These are phyloP conservation scores for Helicoverpa assulta DNA, from an alignment of 2,888 invertebrate species.

Conservation along the genomic window DNA sequence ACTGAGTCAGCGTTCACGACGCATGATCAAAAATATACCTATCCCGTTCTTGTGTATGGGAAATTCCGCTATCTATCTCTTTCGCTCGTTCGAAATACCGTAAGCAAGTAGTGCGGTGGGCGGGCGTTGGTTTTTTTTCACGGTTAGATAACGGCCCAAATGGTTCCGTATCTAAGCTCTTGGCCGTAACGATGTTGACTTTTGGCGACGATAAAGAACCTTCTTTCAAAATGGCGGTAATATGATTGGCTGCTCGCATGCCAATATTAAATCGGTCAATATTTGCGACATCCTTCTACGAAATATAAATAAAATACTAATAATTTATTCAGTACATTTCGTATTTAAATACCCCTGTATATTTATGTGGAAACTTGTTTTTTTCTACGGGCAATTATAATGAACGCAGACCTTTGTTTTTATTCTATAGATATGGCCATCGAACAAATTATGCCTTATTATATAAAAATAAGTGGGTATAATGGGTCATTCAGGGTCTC, in stretches of 20 bases:
- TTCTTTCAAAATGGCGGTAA: slow-evolving; percentile 61
- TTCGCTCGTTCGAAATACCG: slow-evolving; percentile 88
- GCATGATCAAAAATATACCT: slow-evolving; percentile 73
- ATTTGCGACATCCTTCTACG: slow-evolving; percentile 36
- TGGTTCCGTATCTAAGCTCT: slow-evolving; percentile 75
- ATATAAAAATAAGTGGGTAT: slow-evolving; percentile 43
- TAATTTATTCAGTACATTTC: slow-evolving; percentile 18
- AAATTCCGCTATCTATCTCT: slow-evolving; percentile 68
- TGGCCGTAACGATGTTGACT: slow-evolving; percentile 79
- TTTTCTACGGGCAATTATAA: slow-evolving; percentile 5
- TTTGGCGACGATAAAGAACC: slow-evolving; percentile 71
- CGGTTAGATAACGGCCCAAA: slow-evolving; percentile 87
- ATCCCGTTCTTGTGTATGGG: slow-evolving; percentile 70
- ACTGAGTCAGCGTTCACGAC: slow-evolving; percentile 61
- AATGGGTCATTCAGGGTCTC: slow-evolving; percentile 50
- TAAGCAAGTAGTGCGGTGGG: slow-evolving; percentile 82
- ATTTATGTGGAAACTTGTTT: slow-evolving; percentile 12
- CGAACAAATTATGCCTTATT: slow-evolving; percentile 43
- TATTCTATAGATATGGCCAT: slow-evolving; percentile 27
- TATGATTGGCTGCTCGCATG: slow-evolving; percentile 38
- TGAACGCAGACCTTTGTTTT: slow-evolving; percentile 21
- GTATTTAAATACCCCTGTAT: slow-evolving; percentile 15
- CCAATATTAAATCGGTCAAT: slow-evolving; percentile 34
- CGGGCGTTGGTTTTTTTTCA: slow-evolving; percentile 84
- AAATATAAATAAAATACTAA: slow-evolving; percentile 15